Percentiles rank a stretch among this genome's conserved stretches.
These are phyloP conservation scores for Amblyjoppa proteus DNA, from an alignment of 2,888 invertebrate genomes.

Conservation along the genomic window DNA sequence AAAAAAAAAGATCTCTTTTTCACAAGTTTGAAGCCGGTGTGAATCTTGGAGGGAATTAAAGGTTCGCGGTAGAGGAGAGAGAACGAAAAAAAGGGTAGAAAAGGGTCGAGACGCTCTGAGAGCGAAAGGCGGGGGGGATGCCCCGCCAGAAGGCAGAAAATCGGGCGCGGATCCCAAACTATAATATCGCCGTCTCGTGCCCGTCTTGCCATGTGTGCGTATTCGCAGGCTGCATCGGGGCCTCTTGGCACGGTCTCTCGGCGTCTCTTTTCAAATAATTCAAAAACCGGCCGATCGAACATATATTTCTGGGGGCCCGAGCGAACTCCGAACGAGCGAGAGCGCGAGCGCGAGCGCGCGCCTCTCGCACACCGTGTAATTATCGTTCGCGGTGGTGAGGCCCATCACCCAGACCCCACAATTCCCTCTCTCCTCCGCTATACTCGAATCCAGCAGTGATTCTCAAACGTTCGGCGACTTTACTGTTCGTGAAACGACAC, in stretches of 20 bases:
- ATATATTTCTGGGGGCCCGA: slow-evolving; percentile 80
- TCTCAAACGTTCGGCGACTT: slow-evolving; percentile 76
- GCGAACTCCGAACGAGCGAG: slow-evolving; percentile 51
- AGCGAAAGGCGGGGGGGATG: slow-evolving; percentile 25
- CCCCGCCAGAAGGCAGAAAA: slow-evolving; percentile 74
- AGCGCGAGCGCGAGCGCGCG: slow-evolving; percentile 80
- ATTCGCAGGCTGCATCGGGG: slow-evolving; percentile 70
- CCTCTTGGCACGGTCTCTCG: slow-evolving; percentile 71
- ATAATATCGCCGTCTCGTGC: slow-evolving; percentile 80
- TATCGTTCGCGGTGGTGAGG: slow-evolving; percentile 82
- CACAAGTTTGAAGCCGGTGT: slow-evolving; percentile 26
- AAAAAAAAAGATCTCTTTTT: neutral
- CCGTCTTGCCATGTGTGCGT: slow-evolving; percentile 22
- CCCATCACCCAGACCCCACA: slow-evolving; percentile 70
- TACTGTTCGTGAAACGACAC: slow-evolving; percentile 14
- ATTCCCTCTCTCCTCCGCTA: slow-evolving; percentile 70
- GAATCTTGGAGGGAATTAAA: slow-evolving; percentile 49
- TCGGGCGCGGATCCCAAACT: slow-evolving; percentile 77
- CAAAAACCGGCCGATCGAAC: slow-evolving; percentile 85
- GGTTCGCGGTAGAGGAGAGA: slow-evolving; percentile 35
- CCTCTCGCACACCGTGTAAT: slow-evolving; percentile 84
- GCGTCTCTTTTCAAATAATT: slow-evolving; percentile 85
- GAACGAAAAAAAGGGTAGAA: slow-evolving; percentile 61
- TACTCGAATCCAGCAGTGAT: slow-evolving; percentile 81
- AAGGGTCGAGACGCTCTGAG: slow-evolving; percentile 65